phyloP scores from a whole-genome alignment of 2,797 vertebrate genomes.

The Molossus molossus region DNA sequence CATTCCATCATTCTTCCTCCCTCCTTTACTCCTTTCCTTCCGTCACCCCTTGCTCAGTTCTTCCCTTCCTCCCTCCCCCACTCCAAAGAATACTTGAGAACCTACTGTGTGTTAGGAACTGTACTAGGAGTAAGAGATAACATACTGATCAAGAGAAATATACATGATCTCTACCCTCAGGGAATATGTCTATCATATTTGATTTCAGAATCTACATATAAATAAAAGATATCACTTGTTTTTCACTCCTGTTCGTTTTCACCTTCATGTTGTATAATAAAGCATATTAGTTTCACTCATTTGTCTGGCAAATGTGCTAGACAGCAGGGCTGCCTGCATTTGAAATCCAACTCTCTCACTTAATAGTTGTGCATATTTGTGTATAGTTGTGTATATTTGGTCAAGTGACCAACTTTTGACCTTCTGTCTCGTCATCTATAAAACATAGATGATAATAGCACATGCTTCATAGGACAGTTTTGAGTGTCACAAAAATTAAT shows the following conservation, averaged over 20 bases:
- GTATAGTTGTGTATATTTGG: background rate
- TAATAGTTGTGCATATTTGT: background rate
- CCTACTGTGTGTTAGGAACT: background rate
- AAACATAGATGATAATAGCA: slow-evolving; percentile 38
- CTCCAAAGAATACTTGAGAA: background rate
- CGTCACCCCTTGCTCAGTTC: background rate
- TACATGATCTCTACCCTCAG: background rate
- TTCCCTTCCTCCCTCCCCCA: background rate
- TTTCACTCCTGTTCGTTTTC: background rate
- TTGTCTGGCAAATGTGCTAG: background rate
- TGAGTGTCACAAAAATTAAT: slow-evolving; percentile 13
- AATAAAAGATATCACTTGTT: background rate
- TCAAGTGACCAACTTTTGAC: slow-evolving; percentile 30
- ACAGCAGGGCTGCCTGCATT: background rate
- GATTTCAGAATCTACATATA: slow-evolving; percentile 16
- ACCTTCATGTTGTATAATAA: background rate
- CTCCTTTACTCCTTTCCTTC: background rate
- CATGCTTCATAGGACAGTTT: background rate
- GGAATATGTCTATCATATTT: background rate
- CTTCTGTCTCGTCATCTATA: background rate
- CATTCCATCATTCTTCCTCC: background rate
- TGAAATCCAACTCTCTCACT: slow-evolving; percentile 58
- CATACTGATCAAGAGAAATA: background rate
- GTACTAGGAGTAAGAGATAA: background rate
- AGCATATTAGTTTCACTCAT: background rate